Conservation (phyloP, 2,888 invertebrate species). For the Cremastinae sp. region DNA sequence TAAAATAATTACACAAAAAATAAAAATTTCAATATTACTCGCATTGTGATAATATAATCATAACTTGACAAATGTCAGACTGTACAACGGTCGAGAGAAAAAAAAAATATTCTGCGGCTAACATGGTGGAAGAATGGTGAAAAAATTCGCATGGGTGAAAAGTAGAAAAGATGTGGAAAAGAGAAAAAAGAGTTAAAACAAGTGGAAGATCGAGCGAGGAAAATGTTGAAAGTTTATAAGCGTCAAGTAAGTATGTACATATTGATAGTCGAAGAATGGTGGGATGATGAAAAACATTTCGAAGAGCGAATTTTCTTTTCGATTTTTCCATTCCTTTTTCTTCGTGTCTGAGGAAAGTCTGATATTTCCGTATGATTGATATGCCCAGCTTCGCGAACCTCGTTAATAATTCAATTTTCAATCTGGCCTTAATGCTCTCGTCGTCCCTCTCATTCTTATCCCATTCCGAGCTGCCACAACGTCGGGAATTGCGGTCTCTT, state of each 20-base stretch:
- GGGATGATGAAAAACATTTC: conserved; percentile 58
- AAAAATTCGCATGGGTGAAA: conserved; percentile 2
- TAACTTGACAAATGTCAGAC: too few relatives aligned
- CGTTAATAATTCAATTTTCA: conserved; percentile 75
- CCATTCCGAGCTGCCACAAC: neutral
- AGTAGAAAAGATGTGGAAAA: conserved; percentile 4
- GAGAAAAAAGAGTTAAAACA: conserved; percentile 15
- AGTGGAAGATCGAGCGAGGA: conserved; percentile 23
- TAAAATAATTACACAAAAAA: too few relatives aligned
- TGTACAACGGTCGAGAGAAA: too few relatives aligned
- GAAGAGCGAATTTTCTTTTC: conserved; percentile 6
- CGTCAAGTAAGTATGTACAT: conserved; percentile 33
- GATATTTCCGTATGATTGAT: conserved; percentile 73
- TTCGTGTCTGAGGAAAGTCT: conserved; percentile 62
- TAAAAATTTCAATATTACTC: too few relatives aligned
- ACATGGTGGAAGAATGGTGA: neutral
- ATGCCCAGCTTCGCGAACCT: conserved; percentile 68
- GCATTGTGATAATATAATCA: too few relatives aligned
- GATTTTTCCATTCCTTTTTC: neutral
- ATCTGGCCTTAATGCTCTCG: conserved; percentile 69
- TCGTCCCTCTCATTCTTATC: conserved; percentile 14
- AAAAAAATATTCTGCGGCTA: conserved; percentile 1
- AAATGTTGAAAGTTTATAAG: conserved; percentile 24
- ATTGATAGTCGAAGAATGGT: conserved; percentile 22
- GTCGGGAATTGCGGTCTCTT: conserved; percentile 12